Evolutionary conservation across 2,113 vertebrate species (phyloP).

Genomic region (Dolichotis patagonum): DNA sequence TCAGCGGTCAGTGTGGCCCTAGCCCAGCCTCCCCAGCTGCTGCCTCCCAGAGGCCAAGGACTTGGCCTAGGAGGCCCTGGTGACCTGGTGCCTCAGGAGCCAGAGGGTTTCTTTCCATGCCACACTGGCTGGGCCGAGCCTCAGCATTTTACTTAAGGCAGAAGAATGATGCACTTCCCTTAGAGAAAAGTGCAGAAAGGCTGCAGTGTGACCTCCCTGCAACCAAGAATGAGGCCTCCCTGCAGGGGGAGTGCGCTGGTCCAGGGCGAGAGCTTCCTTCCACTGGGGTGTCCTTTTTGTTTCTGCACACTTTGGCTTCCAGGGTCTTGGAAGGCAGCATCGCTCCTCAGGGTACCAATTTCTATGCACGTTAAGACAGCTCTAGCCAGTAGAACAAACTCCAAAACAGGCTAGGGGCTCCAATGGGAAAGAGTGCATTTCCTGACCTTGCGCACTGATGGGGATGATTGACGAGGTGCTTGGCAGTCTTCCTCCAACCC

Average conservation of each 20-base stretch:
- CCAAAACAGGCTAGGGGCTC: background rate
- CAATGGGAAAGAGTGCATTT: background rate
- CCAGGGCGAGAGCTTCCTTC: background rate
- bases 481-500: background rate
- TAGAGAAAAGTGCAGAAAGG: background rate
- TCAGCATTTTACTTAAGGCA: background rate
- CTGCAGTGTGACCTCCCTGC: background rate
- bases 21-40: background rate
- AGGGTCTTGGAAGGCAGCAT: background rate
- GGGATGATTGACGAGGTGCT: background rate
- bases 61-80: rapidly evolving
- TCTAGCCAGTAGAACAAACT: background rate
- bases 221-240: background rate
- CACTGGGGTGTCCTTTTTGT: no score
- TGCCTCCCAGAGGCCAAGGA: background rate
- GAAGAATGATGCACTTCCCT: background rate
- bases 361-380: slow-evolving; percentile 1
- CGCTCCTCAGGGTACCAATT: background rate
- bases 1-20: background rate
- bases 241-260: background rate
- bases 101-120: background rate
- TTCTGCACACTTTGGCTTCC: background rate
- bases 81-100: no score
- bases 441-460: background rate
- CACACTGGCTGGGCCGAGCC: no score